phyloP scores from a whole-genome alignment of 2,888 invertebrate genomes.

The Luffia ferchaultella region DNA sequence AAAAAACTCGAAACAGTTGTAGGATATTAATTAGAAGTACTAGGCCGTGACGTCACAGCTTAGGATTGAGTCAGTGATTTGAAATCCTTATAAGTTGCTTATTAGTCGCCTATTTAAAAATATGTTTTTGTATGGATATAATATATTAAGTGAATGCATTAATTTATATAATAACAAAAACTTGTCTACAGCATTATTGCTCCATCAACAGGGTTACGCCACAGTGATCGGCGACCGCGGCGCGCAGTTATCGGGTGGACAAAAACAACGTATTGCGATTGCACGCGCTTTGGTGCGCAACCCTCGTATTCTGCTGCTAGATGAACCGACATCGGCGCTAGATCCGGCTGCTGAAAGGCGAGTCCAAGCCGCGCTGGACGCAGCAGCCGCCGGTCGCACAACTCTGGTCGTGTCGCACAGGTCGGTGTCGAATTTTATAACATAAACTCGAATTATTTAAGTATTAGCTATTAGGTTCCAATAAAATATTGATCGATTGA shows the following conservation, averaged over 20 bases:
- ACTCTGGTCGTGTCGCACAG: conserved; percentile 79
- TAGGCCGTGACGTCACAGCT: too few species aligned
- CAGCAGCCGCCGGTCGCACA: conserved; percentile 75
- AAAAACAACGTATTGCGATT: conserved; percentile 85
- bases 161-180: too few species aligned
- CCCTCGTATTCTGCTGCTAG: conserved; percentile 76
- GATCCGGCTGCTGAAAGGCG: conserved; percentile 80
- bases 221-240: conserved; percentile 81
- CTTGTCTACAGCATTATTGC: too few species aligned
- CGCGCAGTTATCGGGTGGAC: conserved; percentile 81
- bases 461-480: background rate
- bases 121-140: too few species aligned
- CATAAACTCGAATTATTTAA: background rate
- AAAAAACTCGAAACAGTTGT: too few species aligned
- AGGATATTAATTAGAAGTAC: too few species aligned
- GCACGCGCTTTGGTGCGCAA: conserved; percentile 79
- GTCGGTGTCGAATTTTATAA: conserved; percentile 14
- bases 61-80: too few species aligned
- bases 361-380: conserved; percentile 72
- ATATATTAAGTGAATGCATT: too few species aligned
- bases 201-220: conserved; percentile 76
- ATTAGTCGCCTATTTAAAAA: too few species aligned
- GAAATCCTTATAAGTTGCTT: too few species aligned
- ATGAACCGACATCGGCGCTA: conserved; percentile 86
- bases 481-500: too few species aligned